Conservation (phyloP, 2,888 invertebrate species). For the Charanyca ferruginea region DNA sequence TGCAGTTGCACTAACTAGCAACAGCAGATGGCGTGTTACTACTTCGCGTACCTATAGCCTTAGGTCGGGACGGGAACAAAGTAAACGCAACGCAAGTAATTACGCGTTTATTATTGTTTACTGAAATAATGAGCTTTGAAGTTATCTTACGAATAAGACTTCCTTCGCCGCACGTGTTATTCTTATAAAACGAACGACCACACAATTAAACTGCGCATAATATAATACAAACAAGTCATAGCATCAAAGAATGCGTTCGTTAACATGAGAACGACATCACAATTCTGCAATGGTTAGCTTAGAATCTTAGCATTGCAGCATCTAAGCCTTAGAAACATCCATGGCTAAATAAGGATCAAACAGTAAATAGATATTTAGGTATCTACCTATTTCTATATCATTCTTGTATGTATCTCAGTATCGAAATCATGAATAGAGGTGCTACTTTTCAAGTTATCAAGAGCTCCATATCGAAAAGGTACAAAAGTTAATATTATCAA, state of each 20-base stretch:
- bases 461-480: slow-evolving; percentile 21
- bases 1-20: slow-evolving; percentile 11
- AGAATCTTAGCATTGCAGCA: background rate
- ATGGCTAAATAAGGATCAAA: background rate
- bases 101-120: slow-evolving; percentile 39
- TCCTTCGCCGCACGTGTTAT: slow-evolving; percentile 45
- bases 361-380: background rate
- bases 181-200: slow-evolving; percentile 48
- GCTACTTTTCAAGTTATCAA: slow-evolving; percentile 39
- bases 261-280: slow-evolving; percentile 45
- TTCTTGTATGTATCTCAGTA: slow-evolving; percentile 6
- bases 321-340: slow-evolving; percentile 2
- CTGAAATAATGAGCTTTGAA: slow-evolving; percentile 51
- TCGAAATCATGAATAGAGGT: slow-evolving; percentile 3
- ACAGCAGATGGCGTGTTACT: background rate
- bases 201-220: slow-evolving; percentile 54
- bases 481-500: slow-evolving; percentile 37
- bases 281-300: slow-evolving; percentile 28
- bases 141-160: slow-evolving; percentile 43
- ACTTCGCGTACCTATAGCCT: background rate
- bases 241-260: slow-evolving; percentile 45
- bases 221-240: slow-evolving; percentile 46
- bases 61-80: slow-evolving; percentile 8
- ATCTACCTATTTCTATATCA: background rate
- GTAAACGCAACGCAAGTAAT: slow-evolving; percentile 31